Evolutionary conservation across 2,888 invertebrate genomes (phyloP).

Genomic region (Mellilla xanthometata): DNA sequence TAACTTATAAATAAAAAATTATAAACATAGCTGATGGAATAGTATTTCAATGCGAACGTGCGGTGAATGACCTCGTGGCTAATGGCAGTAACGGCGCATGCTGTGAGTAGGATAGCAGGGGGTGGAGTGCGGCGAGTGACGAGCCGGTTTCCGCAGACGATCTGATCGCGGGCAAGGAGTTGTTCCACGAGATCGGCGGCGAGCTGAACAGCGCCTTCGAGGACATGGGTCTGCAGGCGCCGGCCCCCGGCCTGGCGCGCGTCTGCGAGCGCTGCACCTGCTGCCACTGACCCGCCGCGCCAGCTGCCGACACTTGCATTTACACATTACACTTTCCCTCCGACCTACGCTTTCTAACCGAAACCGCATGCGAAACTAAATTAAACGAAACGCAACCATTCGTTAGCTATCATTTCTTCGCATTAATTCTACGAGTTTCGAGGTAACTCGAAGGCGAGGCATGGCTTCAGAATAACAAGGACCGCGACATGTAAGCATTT

Average conservation of each 20-base stretch:
- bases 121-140: slow-evolving; percentile 40
- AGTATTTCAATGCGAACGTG: slow-evolving; percentile 41
- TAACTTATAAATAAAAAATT: slow-evolving; percentile 56
- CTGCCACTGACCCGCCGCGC: slow-evolving; percentile 59
- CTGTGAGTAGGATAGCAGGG: slow-evolving; percentile 16
- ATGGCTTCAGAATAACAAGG: slow-evolving; percentile 78
- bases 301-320: slow-evolving; percentile 54
- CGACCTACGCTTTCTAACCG: slow-evolving; percentile 42
- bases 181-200: slow-evolving; percentile 95
- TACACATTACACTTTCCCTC: slow-evolving; percentile 35
- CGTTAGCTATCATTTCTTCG: slow-evolving; percentile 30
- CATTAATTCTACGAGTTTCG: slow-evolving; percentile 41
- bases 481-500: slow-evolving; percentile 65
- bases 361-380: slow-evolving; percentile 49
- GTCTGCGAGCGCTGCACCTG: slow-evolving; percentile 70
- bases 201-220: slow-evolving; percentile 95
- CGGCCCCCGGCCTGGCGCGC: slow-evolving; percentile 35
- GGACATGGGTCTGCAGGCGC: slow-evolving; percentile 77
- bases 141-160: slow-evolving; percentile 86
- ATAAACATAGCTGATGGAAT: slow-evolving; percentile 78
- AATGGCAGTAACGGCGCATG: slow-evolving; percentile 16
- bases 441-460: slow-evolving; percentile 58
- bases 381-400: slow-evolving; percentile 26
- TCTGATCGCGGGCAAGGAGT: slow-evolving; percentile 93
- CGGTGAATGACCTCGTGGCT: slow-evolving; percentile 20